Evolutionary conservation across 2,113 vertebrate species (phyloP), one percentile per base, ranked within the genome.

Genomic region (Thunnus thynnus): DNA sequence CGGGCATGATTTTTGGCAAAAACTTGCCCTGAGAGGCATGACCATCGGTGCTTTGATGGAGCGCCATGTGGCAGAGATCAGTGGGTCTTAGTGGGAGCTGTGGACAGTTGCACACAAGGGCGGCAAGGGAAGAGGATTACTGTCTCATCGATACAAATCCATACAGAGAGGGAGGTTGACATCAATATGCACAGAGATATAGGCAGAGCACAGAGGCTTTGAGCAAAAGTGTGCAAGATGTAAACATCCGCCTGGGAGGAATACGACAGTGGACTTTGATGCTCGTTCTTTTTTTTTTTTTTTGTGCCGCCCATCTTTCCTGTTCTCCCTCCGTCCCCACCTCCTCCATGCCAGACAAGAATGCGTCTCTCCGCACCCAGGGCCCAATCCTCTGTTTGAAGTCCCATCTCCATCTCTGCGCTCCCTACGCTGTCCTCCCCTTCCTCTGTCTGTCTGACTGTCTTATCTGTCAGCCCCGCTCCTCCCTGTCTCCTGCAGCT

Each of bases 41-140:
- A 91, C 87, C 90, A 82, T 89, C 87, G 22, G 74, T 51, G 78
- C 94, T 95, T 95, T 94, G 94, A 95, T 93, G 91, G 93, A 90
- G 87, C 78, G 92, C 93, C 94, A 95, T 93, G 94, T 93, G 93
- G 92, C 92, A 92, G 91, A 93, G 93, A 95, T 94, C 91, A 94
- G 87, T 41, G 89, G 93, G 92, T 94, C 86, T 95, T 93, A 93
- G 93, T 88, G 82, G 93, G 88, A 94, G 90, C 90, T 92, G 91
- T 87, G 93, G 94, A 95, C 93, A 89, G 88, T 92, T 91, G 81
- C 85, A 92, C 84, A 92, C 84, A 85, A 74, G 90, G 85, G 71
- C 80, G 50, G 90, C 88, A 85, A 78, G 85, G 91, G 89, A 92
- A 88, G 91, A 85, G 93, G 93, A 94, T 95, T 95, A 93, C 83